Base-by-base conservation (phyloP, 2,888 invertebrate genomes). In the Ganaspis brasiliensis region DNA sequence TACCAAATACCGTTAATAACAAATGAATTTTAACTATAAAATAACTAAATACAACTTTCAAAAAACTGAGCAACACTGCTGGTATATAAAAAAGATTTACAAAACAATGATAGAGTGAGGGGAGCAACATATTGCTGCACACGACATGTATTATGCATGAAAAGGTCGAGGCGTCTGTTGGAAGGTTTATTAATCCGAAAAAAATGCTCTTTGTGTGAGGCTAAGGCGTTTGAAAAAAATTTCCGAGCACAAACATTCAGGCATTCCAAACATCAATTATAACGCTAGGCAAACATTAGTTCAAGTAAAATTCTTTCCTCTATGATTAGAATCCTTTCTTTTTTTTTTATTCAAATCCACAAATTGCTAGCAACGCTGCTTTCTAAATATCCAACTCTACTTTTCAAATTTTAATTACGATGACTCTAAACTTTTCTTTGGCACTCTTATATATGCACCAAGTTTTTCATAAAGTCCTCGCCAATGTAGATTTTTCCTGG, bases 61-160 rank as follows among this genome's bases (percentile, higher is more conserved):
- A 52, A 52, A 19, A 52, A 52, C 52, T 16, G 19, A 52, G 19
- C 2, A 49, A 14, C 49, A n/a, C n/a, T 12, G n/a, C 16, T n/a
- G 16, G 6, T n/a, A n/a, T 52, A 19, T n/a, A 75, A 71, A 81
- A 79, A 84, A 87, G 87, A 90, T 90, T 90, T 86, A 89, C 89
- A 88, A 88, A 90, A 89, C 84, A 86, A 88, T 84, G 8, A 63
- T 80, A 84, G 81, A 74, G 77, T 12, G 45, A 21, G n/a, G n/a
- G 37, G 16, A 82, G 83, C 87, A 87, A 90, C 90, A 90, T 90
- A 90, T 90, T 90, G 90, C 89, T 79, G 86, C 85, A 80, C 86
- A 85, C 84, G 84, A 81, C 81, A 90, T 90, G 89, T 84, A 89
- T 90, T 89, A 90, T 90, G 88, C 88, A 90, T 90, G 88, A 89